Conservation (phyloP, 2,888 invertebrate genomes). For the Aethes cnicana region DNA sequence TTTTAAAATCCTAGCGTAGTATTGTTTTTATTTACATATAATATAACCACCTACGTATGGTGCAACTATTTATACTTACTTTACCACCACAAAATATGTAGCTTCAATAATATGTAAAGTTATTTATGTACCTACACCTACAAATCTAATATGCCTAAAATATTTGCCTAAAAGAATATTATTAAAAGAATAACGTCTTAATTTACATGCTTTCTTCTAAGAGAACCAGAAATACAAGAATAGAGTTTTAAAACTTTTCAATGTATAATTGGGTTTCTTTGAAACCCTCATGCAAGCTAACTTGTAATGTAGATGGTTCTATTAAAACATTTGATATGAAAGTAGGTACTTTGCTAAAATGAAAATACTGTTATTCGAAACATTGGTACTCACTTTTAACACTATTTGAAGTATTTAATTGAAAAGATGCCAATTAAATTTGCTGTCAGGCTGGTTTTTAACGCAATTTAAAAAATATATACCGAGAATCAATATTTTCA, state of each 20-base stretch:
- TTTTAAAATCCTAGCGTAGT: conserved; percentile 11
- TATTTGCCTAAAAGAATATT: too few species aligned
- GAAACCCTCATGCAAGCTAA: conserved; percentile 23
- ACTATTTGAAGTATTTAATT: not conserved
- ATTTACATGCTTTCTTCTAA: conserved; percentile 19
- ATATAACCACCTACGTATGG: conserved; percentile 13
- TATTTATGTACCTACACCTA: too few species aligned
- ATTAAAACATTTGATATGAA: not conserved
- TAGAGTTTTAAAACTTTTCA: too few species aligned
- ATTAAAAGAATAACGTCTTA: not conserved
- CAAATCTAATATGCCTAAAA: too few species aligned
- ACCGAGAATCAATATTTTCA: too few species aligned
- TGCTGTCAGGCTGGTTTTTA: not conserved
- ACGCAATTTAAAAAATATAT: too few species aligned
- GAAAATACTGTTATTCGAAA: too few species aligned
- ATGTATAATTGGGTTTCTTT: too few species aligned
- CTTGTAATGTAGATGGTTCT: conserved; percentile 12
- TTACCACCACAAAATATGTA: conserved; percentile 1
- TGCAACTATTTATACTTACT: conserved; percentile 26
- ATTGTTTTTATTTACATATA: conserved; percentile 3
- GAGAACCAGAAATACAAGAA: not conserved
- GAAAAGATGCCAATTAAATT: not conserved
- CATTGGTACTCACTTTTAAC: too few species aligned
- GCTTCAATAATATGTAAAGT: not conserved
- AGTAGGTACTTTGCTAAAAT: too few species aligned